phyloP scores from a whole-genome alignment of 92 coral and sea anemone species.

The Metridium senile region DNA sequence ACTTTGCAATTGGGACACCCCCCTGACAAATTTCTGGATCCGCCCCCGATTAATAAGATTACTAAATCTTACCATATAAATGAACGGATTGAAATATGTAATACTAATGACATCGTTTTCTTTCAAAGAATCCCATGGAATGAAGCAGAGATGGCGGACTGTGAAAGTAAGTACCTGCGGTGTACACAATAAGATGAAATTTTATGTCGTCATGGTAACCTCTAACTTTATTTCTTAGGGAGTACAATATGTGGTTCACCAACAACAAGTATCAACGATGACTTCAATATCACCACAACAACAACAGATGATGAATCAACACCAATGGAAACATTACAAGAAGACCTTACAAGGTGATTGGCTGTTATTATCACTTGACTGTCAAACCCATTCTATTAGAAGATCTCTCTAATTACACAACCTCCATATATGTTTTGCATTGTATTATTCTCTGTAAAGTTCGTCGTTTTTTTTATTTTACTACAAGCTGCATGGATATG shows the following conservation, averaged over 20 bases:
- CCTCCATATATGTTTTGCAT: no score
- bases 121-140: slow-evolving; percentile 25
- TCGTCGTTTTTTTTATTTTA: no score
- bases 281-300: slow-evolving; percentile 15
- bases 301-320: background rate
- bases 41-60: no score
- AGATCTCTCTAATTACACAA: no score
- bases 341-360: slow-evolving; percentile 20
- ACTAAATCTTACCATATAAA: no score
- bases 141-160: slow-evolving; percentile 30
- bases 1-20: no score
- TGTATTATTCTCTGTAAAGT: no score
- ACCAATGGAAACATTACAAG: slow-evolving; percentile 12
- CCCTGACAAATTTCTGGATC: no score
- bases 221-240: background rate
- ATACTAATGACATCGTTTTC: background rate
- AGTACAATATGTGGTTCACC: slow-evolving; percentile 35
- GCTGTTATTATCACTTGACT: background rate
- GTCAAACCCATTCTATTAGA: no score
- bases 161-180: slow-evolving; percentile 25
- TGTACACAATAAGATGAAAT: no score
- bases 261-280: slow-evolving; percentile 28
- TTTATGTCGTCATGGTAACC: background rate
- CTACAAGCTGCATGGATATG: no score
- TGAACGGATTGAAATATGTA: no score